phyloP scores from a whole-genome alignment of 1,140 invertebrate species.

The Scaptomyza hsui region DNA sequence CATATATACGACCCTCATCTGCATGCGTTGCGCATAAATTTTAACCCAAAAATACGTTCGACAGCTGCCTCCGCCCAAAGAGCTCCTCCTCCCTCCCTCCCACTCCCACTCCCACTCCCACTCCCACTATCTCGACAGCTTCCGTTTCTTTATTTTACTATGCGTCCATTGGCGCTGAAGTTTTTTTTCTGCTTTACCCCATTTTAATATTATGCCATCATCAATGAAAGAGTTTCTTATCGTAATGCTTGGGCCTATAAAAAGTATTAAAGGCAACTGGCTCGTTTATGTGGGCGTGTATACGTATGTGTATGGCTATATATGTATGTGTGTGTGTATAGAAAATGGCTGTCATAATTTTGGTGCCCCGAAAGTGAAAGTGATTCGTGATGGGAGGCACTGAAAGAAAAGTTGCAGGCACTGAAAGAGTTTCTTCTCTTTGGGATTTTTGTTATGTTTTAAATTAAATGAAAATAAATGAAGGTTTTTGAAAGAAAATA shows the following conservation, averaged over 20 bases:
- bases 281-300: constrained; percentile 31
- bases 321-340: constrained; percentile 19
- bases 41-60: constrained; percentile 56
- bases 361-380: background rate
- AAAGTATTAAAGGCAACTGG: constrained; percentile 52
- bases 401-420: constrained; percentile 8
- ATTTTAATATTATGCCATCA: constrained; percentile 32
- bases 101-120: constrained; percentile 6
- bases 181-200: constrained; percentile 5
- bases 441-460: too few relatives aligned
- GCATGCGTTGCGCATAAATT: constrained; percentile 62
- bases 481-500: too few relatives aligned
- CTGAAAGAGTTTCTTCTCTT: too few relatives aligned
- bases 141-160: constrained; percentile 26
- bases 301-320: background rate
- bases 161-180: background rate
- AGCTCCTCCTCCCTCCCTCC: background rate
- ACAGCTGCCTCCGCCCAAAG: constrained; percentile 48
- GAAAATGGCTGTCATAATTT: constrained; percentile 50
- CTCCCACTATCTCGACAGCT: constrained; percentile 38
- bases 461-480: too few relatives aligned
- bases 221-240: constrained; percentile 61
- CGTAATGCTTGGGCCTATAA: constrained; percentile 42
- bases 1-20: constrained; percentile 46
- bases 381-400: constrained; percentile 3